These are phyloP conservation scores for Eulacestoma nigropectus DNA, from an alignment of 2,113 vertebrate species.

Conservation along the genomic window DNA sequence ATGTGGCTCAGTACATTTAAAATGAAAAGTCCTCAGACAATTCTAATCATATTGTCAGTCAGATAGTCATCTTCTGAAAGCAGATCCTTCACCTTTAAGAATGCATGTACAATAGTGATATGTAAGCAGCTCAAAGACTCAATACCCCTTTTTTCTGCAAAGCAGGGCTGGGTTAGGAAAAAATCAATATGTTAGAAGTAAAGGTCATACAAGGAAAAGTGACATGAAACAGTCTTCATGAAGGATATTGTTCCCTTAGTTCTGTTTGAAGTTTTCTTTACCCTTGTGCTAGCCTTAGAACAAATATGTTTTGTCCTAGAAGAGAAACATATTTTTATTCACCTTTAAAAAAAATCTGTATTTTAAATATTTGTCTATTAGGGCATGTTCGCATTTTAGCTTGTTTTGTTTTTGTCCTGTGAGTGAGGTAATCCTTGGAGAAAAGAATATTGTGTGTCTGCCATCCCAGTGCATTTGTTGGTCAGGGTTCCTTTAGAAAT, in stretches of 20 bases:
- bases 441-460: slow-evolving; percentile 21
- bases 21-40: slow-evolving; percentile 71
- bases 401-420: slow-evolving; percentile 64
- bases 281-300: slow-evolving; percentile 65
- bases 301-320: slow-evolving; percentile 67
- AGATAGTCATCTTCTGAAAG: slow-evolving; percentile 71
- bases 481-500: slow-evolving; percentile 50
- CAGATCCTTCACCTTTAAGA: slow-evolving; percentile 76
- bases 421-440: slow-evolving; percentile 56
- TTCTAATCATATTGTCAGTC: slow-evolving; percentile 76
- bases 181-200: slow-evolving; percentile 83
- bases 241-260: slow-evolving; percentile 78
- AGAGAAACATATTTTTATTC: slow-evolving; percentile 63
- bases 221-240: slow-evolving; percentile 79
- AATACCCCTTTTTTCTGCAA: slow-evolving; percentile 80
- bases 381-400: slow-evolving; percentile 40
- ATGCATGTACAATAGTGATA: slow-evolving; percentile 74
- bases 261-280: slow-evolving; percentile 77
- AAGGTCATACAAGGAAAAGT: slow-evolving; percentile 78
- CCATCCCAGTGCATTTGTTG: slow-evolving; percentile 44
- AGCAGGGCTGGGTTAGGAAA: slow-evolving; percentile 77
- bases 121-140: slow-evolving; percentile 78
- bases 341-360: slow-evolving; percentile 38
- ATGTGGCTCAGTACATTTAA: slow-evolving; percentile 54
- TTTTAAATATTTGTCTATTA: slow-evolving; percentile 78